Evolutionary conservation across 2,797 vertebrate genomes (phyloP).

Genomic region (Microchirus variegatus): DNA sequence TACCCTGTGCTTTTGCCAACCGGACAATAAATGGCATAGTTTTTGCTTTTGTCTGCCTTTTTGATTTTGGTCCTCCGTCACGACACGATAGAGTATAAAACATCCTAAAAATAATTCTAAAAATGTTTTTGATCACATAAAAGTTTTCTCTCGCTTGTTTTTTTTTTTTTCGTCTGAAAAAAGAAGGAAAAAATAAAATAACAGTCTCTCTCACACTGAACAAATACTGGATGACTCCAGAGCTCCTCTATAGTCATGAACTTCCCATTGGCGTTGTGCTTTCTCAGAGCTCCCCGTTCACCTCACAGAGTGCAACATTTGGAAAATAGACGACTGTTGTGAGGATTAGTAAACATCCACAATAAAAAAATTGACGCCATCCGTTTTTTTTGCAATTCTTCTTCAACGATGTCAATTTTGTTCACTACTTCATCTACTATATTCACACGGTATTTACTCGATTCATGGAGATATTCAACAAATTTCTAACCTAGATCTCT

Average conservation of each 20-base stretch:
- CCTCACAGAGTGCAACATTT: conserved; percentile 76
- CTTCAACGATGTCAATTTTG: conserved; percentile 75
- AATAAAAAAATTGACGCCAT: conserved; percentile 69
- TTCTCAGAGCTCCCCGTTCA: conserved; percentile 63
- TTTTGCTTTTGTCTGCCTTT: conserved; percentile 84
- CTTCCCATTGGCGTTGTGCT: conserved; percentile 81
- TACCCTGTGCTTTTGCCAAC: conserved; percentile 84
- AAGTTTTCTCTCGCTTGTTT: conserved; percentile 68
- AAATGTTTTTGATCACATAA: conserved; percentile 83
- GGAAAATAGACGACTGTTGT: conserved; percentile 72
- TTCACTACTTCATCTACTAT: conserved; percentile 82
- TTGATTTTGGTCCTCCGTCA: conserved; percentile 86
- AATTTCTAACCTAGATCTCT: conserved; percentile 78
- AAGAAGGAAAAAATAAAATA: conserved; percentile 80
- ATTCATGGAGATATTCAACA: conserved; percentile 83
- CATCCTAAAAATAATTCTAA: conserved; percentile 86
- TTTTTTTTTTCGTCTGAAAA: conserved; percentile 70
- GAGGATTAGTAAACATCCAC: conserved; percentile 79
- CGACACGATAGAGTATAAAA: conserved; percentile 85
- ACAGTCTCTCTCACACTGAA: conserved; percentile 84
- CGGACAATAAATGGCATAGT: conserved; percentile 79
- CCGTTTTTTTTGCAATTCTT: conserved; percentile 62
- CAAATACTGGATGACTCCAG: conserved; percentile 75
- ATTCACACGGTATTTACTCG: conserved; percentile 83
- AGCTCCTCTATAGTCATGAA: conserved; percentile 68